These are phyloP conservation scores for Neopelma chrysocephalum DNA, from an alignment of 2,797 vertebrate species.

Conservation along the genomic window DNA sequence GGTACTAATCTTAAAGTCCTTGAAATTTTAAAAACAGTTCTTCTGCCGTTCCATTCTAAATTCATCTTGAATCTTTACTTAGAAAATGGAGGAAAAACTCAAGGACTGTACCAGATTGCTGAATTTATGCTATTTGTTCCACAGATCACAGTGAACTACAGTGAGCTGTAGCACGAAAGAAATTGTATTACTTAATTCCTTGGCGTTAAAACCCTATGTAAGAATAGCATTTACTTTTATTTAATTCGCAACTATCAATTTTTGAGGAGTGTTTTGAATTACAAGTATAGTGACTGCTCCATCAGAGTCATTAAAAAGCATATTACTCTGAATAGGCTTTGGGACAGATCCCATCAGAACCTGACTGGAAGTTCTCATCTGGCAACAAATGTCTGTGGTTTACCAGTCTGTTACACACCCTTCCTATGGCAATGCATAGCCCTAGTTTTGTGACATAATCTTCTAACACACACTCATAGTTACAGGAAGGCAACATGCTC, in stretches of 20 bases:
- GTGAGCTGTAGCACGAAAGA: neutral
- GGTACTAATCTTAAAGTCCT: neutral
- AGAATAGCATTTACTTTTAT: neutral
- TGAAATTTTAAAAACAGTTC: neutral
- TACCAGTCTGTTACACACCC: neutral
- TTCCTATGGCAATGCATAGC: neutral
- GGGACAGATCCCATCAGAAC: neutral
- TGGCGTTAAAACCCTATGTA: neutral
- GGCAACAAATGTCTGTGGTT: neutral
- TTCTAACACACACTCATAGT: neutral
- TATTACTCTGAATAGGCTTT: neutral
- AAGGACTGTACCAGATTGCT: neutral
- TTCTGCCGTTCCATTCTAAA: neutral
- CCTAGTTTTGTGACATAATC: neutral
- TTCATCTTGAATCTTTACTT: neutral
- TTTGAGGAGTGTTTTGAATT: neutral
- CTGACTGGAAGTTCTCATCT: neutral
- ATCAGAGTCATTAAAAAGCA: neutral
- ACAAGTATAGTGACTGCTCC: neutral
- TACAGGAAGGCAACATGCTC: neutral
- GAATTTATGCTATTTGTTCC: neutral
- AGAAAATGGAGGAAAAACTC: neutral
- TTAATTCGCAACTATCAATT: neutral
- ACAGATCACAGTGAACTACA: neutral
- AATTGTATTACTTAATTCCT: neutral